A percentile compares a stretch with the other conserved stretches of the same genome.
Conservation (phyloP, 2,113 vertebrate species). For the Oenanthe oenanthe region DNA sequence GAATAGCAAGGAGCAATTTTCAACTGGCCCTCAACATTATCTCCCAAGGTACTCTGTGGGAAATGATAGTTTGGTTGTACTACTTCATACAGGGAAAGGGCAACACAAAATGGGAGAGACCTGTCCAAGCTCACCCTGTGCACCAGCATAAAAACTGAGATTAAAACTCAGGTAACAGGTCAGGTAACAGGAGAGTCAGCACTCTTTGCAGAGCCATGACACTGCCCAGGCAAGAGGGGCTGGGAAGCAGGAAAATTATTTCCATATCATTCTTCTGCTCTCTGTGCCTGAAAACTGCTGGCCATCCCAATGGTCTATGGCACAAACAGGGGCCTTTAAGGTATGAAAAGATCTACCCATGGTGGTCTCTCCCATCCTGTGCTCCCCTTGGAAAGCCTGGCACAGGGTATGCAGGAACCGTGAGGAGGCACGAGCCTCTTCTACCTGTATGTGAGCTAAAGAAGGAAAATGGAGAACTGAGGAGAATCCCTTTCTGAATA, state of each 20-base stretch:
- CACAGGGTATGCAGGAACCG: neutral
- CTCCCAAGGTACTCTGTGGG: neutral
- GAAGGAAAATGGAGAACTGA: neutral
- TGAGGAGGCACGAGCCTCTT: neutral
- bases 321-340: neutral
- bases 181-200: neutral
- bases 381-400: neutral
- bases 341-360: neutral
- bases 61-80: neutral
- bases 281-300: neutral
- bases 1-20: neutral
- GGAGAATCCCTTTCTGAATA: constrained; percentile 11
- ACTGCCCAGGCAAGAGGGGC: neutral
- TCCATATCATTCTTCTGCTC: neutral
- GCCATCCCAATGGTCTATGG: neutral
- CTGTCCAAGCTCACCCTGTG: neutral
- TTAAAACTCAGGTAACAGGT: neutral
- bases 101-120: neutral
- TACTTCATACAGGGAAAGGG: neutral
- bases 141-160: neutral
- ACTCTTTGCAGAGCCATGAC: neutral
- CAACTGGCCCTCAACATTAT: neutral
- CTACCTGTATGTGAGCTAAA: neutral
- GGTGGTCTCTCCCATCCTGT: neutral
- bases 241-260: neutral